Evolutionary conservation across 2,888 invertebrate species (phyloP), one percentile per base, ranked within the genome.

Genomic region (Acanthosoma haemorrhoidale): DNA sequence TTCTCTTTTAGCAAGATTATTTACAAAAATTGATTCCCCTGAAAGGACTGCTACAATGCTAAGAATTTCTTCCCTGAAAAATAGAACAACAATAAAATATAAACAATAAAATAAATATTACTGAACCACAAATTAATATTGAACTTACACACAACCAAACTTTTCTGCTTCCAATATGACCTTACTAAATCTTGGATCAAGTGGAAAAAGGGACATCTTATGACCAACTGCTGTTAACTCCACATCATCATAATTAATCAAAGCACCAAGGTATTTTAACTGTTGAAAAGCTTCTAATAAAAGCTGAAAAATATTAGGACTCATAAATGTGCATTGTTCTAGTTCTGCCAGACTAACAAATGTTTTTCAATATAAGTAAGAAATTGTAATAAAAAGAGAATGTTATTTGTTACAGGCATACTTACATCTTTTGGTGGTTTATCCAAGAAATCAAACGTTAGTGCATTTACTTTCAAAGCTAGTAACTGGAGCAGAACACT

Each of bases 381-480:
- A 5, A 32, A 11, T 18, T 36, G 13, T 36, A 9, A 11, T 11
- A 11, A 36, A 36, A 36, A 36, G 9, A 36, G 13, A 36, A 11
- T 13, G 13, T 36, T 36, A n/a, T 11, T 13, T 36, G 38, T 13
- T 36, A 36, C 9, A 36, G 9, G 13, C 18, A 38, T 61, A 70
- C 76, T 76, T 76, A 82, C 85, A 69, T 92, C 90, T 21, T 84
- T 82, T 0, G 91, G 86, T 0, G 97, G 97, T 75, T 88, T 86
- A 78, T 96, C 96, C 79, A 98, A 88, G 77, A 97, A 91, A 77
- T 96, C 94, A 80, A 98, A 96, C 13, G 86, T 86, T 43, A 85
- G 82, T 13, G 93, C 89, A 75, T 91, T 88, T 71, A 96, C 86
- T 16, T 92, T 93, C 73, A 95, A 84, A 0, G 94, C 90, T 73